These are phyloP conservation scores for Sesia bembeciformis DNA, from an alignment of 2,888 invertebrate species.

Conservation along the genomic window DNA sequence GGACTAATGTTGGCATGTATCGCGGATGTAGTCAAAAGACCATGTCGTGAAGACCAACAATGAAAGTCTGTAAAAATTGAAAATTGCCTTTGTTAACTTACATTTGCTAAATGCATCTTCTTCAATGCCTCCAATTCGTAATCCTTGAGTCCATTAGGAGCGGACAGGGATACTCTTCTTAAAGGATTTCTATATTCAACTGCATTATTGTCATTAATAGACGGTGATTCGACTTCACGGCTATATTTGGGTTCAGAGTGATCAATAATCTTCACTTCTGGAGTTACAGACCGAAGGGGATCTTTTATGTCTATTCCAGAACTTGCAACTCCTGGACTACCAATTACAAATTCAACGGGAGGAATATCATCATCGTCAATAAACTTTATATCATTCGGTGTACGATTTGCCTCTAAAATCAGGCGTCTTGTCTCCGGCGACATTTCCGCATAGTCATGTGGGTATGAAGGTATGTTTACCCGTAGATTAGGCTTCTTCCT, in stretches of 20 bases:
- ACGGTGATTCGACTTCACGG: background rate
- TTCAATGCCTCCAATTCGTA: slow-evolving; percentile 67
- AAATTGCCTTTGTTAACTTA: slow-evolving; percentile 1
- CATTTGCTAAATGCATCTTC: slow-evolving; percentile 7
- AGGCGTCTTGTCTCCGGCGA: slow-evolving; percentile 35
- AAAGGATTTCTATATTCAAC: slow-evolving; percentile 30
- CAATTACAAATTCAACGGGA: slow-evolving; percentile 8
- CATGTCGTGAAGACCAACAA: no score
- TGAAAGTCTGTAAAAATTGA: no score
- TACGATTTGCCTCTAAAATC: slow-evolving; percentile 28
- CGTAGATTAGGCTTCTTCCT: slow-evolving; percentile 56
- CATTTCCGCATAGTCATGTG: slow-evolving; percentile 59
- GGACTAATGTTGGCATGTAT: no score
- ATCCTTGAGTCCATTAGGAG: slow-evolving; percentile 75
- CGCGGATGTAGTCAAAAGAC: no score
- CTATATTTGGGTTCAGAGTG: slow-evolving; percentile 16
- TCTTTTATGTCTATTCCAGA: background rate
- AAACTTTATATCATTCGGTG: slow-evolving; percentile 23
- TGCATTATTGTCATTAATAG: slow-evolving; percentile 17
- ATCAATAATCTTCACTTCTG: slow-evolving; percentile 40
- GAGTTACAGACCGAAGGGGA: slow-evolving; percentile 26
- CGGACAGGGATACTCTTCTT: slow-evolving; percentile 77
- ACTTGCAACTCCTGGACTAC: slow-evolving; percentile 9
- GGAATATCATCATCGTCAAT: slow-evolving; percentile 25
- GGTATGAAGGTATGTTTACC: slow-evolving; percentile 45